Conservation (phyloP, 2,888 invertebrate species). For the Drosophila mimetica region DNA sequence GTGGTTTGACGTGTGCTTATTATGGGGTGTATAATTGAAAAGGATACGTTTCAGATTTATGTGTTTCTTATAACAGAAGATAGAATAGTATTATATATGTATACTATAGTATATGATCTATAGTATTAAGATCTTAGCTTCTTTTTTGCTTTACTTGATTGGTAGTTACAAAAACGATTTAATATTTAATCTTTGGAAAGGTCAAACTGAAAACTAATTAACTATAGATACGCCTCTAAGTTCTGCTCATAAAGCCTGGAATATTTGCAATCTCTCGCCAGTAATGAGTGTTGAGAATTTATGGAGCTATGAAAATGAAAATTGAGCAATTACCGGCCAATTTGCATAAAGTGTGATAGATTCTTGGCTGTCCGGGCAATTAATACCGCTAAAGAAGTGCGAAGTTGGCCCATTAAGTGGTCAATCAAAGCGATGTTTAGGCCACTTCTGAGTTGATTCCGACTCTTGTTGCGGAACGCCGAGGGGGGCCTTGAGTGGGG, state of each 20-base stretch:
- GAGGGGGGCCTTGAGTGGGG: slow-evolving; percentile 42
- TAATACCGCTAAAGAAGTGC: slow-evolving; percentile 33
- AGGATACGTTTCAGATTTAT: no score
- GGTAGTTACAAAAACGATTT: neutral
- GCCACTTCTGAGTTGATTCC: slow-evolving; percentile 25
- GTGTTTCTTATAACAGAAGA: no score
- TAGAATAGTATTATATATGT: no score
- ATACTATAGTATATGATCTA: no score
- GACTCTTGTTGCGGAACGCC: slow-evolving; percentile 11
- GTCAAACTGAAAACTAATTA: neutral
- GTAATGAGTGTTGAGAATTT: neutral
- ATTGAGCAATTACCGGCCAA: slow-evolving; percentile 22
- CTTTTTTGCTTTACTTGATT: no score
- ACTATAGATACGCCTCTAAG: neutral
- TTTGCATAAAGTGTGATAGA: slow-evolving; percentile 17
- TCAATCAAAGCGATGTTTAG: slow-evolving; percentile 29
- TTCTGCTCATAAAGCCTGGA: neutral
- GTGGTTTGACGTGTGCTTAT: neutral
- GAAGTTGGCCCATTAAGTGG: slow-evolving; percentile 35
- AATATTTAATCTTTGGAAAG: neutral
- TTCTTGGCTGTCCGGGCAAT: slow-evolving; percentile 1
- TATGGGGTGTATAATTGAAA: neutral
- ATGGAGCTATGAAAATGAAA: slow-evolving; percentile 16
- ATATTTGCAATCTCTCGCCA: neutral
- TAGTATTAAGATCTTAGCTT: no score